Base-by-base conservation (phyloP, 2,797 vertebrate species). In the Apodemus agrarius region DNA sequence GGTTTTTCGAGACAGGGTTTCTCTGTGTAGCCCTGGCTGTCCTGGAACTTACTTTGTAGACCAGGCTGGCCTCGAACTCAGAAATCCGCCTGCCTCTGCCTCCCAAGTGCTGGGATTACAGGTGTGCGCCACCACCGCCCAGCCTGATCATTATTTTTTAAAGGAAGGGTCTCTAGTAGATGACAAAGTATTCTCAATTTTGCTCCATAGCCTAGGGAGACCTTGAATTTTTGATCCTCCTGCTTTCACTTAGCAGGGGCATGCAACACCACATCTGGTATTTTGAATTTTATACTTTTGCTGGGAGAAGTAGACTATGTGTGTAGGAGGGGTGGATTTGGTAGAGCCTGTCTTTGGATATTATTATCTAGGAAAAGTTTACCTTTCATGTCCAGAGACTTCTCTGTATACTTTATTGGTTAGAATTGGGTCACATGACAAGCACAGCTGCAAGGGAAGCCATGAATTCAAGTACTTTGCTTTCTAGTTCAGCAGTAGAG, bases 331-430 rank as follows among this genome's bases (percentile, higher is more conserved):
- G 76, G 34, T 29, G n/a, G 75, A 72, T 91, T 91, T 95, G 16
- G 91, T 94, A 4, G 93, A 81, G 46, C 54, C 54, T 29, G 29
- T 76, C 65, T 95, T 95, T 93, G 76, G 59, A 76, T 40, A 89
- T 72, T 88, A 12, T 88, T 49, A 46, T 6, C 63, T 16, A 72
- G 65, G 72, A 78, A 94, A 49, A 46, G 31, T 90, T 75, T 86
- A 29, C 46, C 40, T 83, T 96, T 92, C 57, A 72, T 90, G 2
- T 46, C 13, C 29, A 92, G 54, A 69, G 37, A 87, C 34, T 90
- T 96, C n/a, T 29, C 17, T 72, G 34, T 78, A 0, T 92, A 37
- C 82, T 19, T 89, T 31, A 52, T 9, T 22, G 83, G 54, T 95
- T 54, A 91, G 69, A 84, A 52, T 24, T 76, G 43, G 61, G 43